Base-by-base conservation (phyloP, 2,113 vertebrate genomes). In the Choloepus hoffmanni region DNA sequence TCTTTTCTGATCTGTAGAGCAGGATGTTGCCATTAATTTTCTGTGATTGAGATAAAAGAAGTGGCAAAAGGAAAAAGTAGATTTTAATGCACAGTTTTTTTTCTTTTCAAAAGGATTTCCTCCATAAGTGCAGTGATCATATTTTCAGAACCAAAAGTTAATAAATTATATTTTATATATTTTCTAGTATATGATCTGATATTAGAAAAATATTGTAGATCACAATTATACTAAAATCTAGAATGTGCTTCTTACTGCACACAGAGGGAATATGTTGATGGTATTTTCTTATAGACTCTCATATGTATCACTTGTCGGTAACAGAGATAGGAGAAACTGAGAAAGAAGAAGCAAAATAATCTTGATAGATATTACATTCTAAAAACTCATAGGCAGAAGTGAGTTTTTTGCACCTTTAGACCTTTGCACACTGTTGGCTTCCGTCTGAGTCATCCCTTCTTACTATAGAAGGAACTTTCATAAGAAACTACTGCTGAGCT, bases 21-120 rank as follows among this genome's bases (percentile, higher is more conserved):
- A 93, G 21, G 13, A 72, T 84, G 21, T 73, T 36, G 28, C 48
- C 40, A 70, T 89, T 79, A 84, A 67, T 81, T 85, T 95, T 85
- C 40, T 90, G 21, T 21, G 40, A 15, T 53, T 84, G 36, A 24
- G n/a, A 67, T 74, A 68, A 87, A 94, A 68, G 14, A 48, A 65
- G 48, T 65, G 85, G 15, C 9, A 63, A 53, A 73, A 95, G 83
- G 10, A 78, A 13, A 73, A 24, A 24, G 7, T 83, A 92, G 5
- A 68, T 73, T 92, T 73, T 15, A 93, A 30, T 60, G 28, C 63
- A 63, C 36, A 77, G 23, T 36, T 36, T 74, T 68, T 43, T 81
- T 93, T 63, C 30, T 81, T 81, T 43, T 13, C 28, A 72, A 81
- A 77, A 14, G 0, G 0, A 19, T 48, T 85, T 65, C 82, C 15